Percentiles rank a stretch among this genome's conserved stretches.
These are phyloP conservation scores for Indicator indicator DNA, from an alignment of 2,113 vertebrate species.

Conservation along the genomic window DNA sequence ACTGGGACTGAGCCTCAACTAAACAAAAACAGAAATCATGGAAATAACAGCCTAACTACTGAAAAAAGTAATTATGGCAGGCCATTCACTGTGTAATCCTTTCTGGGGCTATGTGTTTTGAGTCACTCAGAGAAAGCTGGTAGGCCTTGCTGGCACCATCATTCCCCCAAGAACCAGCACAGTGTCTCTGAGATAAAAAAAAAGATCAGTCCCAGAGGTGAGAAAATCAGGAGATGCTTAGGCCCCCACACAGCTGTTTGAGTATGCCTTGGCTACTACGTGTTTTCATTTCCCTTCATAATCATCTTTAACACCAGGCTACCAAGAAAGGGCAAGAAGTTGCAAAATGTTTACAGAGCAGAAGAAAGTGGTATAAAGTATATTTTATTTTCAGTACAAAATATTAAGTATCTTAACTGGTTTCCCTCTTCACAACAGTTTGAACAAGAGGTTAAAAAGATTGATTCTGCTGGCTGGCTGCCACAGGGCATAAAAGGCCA, in stretches of 20 bases:
- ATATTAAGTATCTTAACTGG: background rate
- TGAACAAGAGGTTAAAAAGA: constrained; percentile 8
- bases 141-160: background rate
- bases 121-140: background rate
- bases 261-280: background rate
- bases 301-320: background rate
- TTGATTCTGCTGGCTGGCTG: background rate
- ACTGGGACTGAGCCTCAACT: background rate
- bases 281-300: background rate
- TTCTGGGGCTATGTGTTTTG: background rate
- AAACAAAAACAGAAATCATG: background rate
- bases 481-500: background rate
- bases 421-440: background rate
- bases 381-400: background rate
- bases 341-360: background rate
- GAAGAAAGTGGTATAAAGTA: background rate
- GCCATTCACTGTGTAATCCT: background rate
- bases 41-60: background rate
- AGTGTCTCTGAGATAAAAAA: background rate
- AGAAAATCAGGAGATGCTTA: background rate
- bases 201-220: background rate
- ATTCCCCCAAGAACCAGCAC: background rate
- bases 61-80: background rate
- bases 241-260: background rate
- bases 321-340: background rate